Conservation (phyloP, 2,888 invertebrate species). For the Hyalella azteca region DNA sequence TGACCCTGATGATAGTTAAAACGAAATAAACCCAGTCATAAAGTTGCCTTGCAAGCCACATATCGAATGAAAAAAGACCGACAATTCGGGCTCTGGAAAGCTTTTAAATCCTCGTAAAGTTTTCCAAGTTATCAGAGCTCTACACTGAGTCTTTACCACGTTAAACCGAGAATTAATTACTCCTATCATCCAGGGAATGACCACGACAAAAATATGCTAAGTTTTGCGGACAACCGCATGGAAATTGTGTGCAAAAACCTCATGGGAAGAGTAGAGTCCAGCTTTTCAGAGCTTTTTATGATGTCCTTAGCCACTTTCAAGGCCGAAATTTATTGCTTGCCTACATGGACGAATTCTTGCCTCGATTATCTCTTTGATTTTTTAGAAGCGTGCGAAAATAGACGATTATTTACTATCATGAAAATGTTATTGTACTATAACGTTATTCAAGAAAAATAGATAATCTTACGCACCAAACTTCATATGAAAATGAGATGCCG, state of each 20-base stretch:
- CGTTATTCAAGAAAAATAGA: no score
- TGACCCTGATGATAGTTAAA: conserved; percentile 36
- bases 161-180: background rate
- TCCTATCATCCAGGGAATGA: background rate
- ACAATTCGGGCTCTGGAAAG: background rate
- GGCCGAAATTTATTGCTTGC: conserved; percentile 7
- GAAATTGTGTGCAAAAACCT: background rate
- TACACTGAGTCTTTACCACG: background rate
- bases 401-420: no score
- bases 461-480: no score
- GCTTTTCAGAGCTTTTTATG: background rate
- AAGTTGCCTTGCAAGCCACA: conserved; percentile 36
- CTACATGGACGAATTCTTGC: background rate
- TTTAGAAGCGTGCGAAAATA: no score
- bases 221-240: background rate
- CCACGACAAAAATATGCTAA: conserved; percentile 18
- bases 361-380: background rate
- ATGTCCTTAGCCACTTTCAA: background rate
- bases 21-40: conserved; percentile 29
- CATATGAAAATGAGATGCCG: no score
- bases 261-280: background rate
- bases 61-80: conserved; percentile 20
- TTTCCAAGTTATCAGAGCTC: background rate
- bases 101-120: conserved; percentile 7
- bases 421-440: no score